These are phyloP conservation scores for Drosophila albomicans DNA, from an alignment of 1,140 invertebrate genomes.

Conservation along the genomic window DNA sequence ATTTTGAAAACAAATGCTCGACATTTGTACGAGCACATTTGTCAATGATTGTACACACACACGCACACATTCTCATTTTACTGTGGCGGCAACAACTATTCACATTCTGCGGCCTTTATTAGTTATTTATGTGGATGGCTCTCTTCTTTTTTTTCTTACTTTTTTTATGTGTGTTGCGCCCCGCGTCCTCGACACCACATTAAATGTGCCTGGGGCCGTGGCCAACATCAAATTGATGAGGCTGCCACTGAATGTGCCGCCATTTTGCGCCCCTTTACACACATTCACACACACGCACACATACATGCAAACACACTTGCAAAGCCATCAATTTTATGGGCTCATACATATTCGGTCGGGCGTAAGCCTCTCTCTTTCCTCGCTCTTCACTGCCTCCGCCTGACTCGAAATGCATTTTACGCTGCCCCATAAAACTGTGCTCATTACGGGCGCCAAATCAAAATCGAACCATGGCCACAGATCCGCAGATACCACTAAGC, in stretches of 20 bases:
- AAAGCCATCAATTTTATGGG: constrained; percentile 73
- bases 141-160: constrained; percentile 56
- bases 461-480: constrained; percentile 61
- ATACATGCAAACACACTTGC: constrained; percentile 1
- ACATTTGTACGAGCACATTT: constrained; percentile 2
- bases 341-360: constrained; percentile 53
- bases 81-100: neutral
- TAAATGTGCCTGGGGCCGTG: constrained; percentile 55
- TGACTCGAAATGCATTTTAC: constrained; percentile 56
- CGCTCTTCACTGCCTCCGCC: constrained; percentile 2
- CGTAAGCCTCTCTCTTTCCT: constrained; percentile 14
- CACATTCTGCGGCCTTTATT: constrained; percentile 60
- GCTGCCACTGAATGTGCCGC: constrained; percentile 52
- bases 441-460: constrained; percentile 76
- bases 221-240: constrained; percentile 79
- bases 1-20: neutral
- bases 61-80: constrained; percentile 3
- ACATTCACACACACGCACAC: constrained; percentile 22
- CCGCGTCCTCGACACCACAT: constrained; percentile 70
- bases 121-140: constrained; percentile 72
- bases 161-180: constrained; percentile 23
- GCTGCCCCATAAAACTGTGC: constrained; percentile 64
- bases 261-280: constrained; percentile 49
- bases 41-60: neutral
- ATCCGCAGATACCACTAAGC: constrained; percentile 57